phyloP scores from a whole-genome alignment of 2,888 invertebrate species.

The Nomada lathburiana region DNA sequence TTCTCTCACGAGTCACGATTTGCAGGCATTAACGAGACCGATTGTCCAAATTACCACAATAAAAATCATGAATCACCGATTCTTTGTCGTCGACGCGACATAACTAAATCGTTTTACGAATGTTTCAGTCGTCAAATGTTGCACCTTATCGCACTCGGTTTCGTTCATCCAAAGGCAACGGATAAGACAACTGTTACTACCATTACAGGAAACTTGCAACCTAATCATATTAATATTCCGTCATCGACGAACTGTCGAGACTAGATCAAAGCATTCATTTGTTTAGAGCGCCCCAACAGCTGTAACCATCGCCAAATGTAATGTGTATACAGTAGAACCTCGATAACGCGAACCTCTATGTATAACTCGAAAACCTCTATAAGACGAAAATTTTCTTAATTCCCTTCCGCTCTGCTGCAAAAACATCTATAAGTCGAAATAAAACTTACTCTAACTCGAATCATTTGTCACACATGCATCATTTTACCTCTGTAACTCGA shows the following conservation, averaged over 20 bases:
- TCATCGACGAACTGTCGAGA: background rate
- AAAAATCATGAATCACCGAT: conserved; percentile 8
- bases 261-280: background rate
- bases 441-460: too few species aligned
- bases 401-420: too few species aligned
- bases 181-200: background rate
- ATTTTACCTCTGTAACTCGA: too few species aligned
- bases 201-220: background rate
- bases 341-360: too few species aligned
- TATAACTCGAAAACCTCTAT: too few species aligned
- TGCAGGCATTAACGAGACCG: background rate
- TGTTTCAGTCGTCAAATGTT: background rate
- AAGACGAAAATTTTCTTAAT: too few species aligned
- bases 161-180: background rate
- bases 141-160: background rate
- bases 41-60: background rate
- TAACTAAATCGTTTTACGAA: background rate
- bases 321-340: background rate
- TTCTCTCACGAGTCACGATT: background rate
- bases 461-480: too few species aligned
- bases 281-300: background rate
- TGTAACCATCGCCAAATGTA: background rate
- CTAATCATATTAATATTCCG: background rate
- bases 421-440: too few species aligned
- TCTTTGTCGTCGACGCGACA: background rate